Conservation (phyloP, 1,140 invertebrate species). For the Dolichoris vasculosae region DNA sequence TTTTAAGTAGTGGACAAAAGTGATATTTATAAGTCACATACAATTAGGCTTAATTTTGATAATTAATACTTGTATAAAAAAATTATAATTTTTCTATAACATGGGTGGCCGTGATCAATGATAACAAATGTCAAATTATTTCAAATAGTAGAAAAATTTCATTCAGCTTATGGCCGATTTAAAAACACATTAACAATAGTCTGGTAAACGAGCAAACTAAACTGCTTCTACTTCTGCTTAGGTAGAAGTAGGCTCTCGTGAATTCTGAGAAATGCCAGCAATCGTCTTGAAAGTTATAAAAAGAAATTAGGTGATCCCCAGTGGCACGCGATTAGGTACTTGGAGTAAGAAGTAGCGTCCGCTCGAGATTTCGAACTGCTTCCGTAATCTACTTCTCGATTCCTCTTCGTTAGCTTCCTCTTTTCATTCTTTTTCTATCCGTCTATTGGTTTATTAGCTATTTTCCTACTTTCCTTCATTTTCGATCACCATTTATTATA, state of each 20-base stretch:
- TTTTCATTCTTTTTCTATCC: neutral
- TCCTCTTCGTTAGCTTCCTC: conserved; percentile 44
- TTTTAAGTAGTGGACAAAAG: too few species aligned
- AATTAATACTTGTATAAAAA: too few species aligned
- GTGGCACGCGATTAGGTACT: conserved; percentile 46
- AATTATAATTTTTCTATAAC: too few species aligned
- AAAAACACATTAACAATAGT: conserved; percentile 40
- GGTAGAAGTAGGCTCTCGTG: neutral
- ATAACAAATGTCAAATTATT: neutral
- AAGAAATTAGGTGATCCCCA: conserved; percentile 48
- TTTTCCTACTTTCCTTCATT: conserved; percentile 14
- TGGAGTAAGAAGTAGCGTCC: conserved; percentile 36
- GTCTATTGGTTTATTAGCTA: neutral
- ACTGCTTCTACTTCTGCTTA: neutral
- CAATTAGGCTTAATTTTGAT: too few species aligned
- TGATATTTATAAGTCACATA: too few species aligned
- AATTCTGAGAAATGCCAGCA: conserved; percentile 17
- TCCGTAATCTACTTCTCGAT: conserved; percentile 39
- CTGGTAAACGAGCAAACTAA: neutral
- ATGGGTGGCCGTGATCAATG: too few species aligned
- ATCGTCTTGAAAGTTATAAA: conserved; percentile 49
- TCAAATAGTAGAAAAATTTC: neutral
- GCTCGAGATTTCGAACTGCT: conserved; percentile 51
- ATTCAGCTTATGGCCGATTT: conserved; percentile 5
- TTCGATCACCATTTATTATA: conserved; percentile 15